Conservation (phyloP, 2,888 invertebrate species). For the Mayetiola destructor region DNA sequence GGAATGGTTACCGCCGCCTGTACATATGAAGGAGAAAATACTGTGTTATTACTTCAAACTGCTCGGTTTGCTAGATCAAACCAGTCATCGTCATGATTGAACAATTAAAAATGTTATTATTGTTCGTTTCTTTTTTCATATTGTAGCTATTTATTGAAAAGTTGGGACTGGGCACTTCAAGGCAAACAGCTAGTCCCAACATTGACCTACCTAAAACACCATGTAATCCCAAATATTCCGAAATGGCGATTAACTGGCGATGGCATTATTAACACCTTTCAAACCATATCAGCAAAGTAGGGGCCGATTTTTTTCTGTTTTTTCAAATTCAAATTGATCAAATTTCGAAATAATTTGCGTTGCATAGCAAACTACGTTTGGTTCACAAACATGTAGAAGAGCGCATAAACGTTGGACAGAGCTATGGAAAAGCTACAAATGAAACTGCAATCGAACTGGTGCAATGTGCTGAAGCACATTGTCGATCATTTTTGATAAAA, state of each 20-base stretch:
- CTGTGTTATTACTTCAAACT: constrained; percentile 80
- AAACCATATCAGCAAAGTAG: constrained; percentile 40
- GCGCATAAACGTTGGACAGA: constrained; percentile 46
- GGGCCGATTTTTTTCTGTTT: constrained; percentile 17
- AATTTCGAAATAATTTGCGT: not conserved
- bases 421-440: constrained; percentile 77
- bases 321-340: too few species aligned
- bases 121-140: too few species aligned
- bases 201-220: constrained; percentile 47
- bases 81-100: too few species aligned
- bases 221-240: constrained; percentile 40
- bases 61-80: constrained; percentile 57
- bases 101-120: too few species aligned
- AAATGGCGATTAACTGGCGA: constrained; percentile 34
- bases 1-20: constrained; percentile 73
- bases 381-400: constrained; percentile 58
- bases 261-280: constrained; percentile 37
- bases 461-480: constrained; percentile 76
- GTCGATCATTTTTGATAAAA: constrained; percentile 62
- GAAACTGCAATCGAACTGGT: constrained; percentile 68
- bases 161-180: constrained; percentile 51
- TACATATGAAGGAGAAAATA: constrained; percentile 96
- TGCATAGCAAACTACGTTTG: constrained; percentile 45
- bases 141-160: constrained; percentile 63
- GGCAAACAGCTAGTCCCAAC: constrained; percentile 51